Percentiles rank a stretch among this genome's conserved stretches.
phyloP scores from a whole-genome alignment of 2,888 invertebrate genomes.

The Schrankia costaestrigalis region DNA sequence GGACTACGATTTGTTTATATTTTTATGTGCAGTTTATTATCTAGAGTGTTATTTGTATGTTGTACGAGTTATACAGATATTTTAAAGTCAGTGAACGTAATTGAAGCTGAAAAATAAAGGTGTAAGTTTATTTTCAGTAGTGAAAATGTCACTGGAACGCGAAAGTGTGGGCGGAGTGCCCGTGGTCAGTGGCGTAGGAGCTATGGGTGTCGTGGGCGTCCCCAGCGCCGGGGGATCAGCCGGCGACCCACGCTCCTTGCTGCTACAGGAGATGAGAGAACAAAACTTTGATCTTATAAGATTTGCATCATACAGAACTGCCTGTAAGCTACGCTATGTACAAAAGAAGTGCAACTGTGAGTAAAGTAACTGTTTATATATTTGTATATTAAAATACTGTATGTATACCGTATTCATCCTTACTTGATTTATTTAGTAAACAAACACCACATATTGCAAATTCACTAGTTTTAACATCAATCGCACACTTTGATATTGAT shows the following conservation, averaged over 20 bases:
- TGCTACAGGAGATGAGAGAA: conserved; percentile 91
- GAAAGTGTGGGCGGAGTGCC: conserved; percentile 59
- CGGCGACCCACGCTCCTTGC: conserved; percentile 86
- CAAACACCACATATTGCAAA: too few relatives aligned
- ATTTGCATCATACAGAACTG: conserved; percentile 98
- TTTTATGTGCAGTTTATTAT: conserved; percentile 18
- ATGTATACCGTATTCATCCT: too few relatives aligned
- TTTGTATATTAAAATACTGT: neutral
- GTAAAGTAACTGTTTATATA: conserved; percentile 49
- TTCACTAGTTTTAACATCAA: too few relatives aligned
- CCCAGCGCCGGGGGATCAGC: conserved; percentile 35
- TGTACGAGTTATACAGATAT: conserved; percentile 1
- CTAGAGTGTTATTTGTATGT: conserved; percentile 24
- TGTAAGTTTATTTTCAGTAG: conserved; percentile 16
- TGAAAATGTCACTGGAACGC: conserved; percentile 65
- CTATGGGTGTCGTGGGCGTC: conserved; percentile 33
- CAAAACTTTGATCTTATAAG: conserved; percentile 97
- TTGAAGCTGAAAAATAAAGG: conserved; percentile 1
- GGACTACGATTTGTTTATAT: conserved; percentile 26
- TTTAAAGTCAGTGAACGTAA: neutral
- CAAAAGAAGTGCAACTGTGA: conserved; percentile 98
- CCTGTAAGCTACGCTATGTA: conserved; percentile 97
- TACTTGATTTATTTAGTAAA: too few relatives aligned
- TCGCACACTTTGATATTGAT: too few relatives aligned
- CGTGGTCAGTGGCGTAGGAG: conserved; percentile 33